phyloP scores from a whole-genome alignment of 1,140 invertebrate species.

The Aphelenchoides avenae region DNA sequence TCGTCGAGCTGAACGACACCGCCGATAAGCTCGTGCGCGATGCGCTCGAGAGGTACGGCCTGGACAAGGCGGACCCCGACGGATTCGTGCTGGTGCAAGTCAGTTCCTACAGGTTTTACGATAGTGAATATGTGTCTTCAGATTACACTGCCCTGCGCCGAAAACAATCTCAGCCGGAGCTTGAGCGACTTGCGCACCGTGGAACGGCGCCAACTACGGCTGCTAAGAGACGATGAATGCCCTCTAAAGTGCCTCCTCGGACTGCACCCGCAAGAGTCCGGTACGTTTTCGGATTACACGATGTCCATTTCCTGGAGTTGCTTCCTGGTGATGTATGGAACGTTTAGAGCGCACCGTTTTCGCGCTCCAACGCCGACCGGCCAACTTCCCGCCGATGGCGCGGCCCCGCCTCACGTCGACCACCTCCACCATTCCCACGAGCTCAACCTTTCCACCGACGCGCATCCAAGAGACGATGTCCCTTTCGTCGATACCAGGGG shows the following conservation, averaged over 20 bases:
- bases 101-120: constrained; percentile 5
- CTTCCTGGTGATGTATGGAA: background rate
- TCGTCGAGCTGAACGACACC: constrained; percentile 85
- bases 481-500: background rate
- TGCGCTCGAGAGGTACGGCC: constrained; percentile 92
- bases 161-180: constrained; percentile 20
- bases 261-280: constrained; percentile 15
- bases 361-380: constrained; percentile 1
- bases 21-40: constrained; percentile 85
- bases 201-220: constrained; percentile 33
- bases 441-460: too few species aligned
- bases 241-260: constrained; percentile 12
- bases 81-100: constrained; percentile 91
- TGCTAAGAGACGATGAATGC: constrained; percentile 13
- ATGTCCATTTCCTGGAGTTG: background rate
- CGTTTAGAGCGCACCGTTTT: constrained; percentile 10
- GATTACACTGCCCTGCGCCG: constrained; percentile 22
- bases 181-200: constrained; percentile 28
- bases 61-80: constrained; percentile 78
- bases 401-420: constrained; percentile 12
- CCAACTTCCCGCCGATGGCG: background rate
- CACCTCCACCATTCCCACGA: too few species aligned
- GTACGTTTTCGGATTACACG: background rate
- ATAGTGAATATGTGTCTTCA: constrained; percentile 19
- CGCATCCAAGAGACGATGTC: background rate